phyloP scores from a whole-genome alignment of 1,140 invertebrate genomes.

The Lithobius niger region DNA sequence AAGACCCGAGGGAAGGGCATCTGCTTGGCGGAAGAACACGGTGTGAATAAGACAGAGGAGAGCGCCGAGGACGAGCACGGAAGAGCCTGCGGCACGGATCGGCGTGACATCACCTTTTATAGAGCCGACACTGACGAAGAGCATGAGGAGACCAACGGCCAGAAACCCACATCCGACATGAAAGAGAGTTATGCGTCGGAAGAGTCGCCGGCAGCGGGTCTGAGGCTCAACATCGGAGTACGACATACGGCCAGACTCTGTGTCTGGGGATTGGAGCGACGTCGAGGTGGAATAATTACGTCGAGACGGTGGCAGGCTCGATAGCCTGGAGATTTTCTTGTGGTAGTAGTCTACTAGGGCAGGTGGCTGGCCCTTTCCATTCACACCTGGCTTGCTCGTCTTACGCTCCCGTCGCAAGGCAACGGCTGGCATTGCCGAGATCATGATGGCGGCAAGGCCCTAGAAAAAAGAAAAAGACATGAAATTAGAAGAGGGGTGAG shows the following conservation, averaged over 20 bases:
- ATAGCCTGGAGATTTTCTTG: constrained; percentile 5
- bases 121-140: constrained; percentile 8
- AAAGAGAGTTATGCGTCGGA: constrained; percentile 4
- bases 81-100: constrained; percentile 3
- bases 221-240: background rate
- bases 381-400: background rate
- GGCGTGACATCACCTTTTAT: constrained; percentile 9
- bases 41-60: constrained; percentile 10
- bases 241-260: background rate
- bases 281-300: constrained; percentile 9
- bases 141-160: constrained; percentile 5
- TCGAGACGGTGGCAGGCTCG: background rate
- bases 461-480: no score
- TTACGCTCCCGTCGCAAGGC: constrained; percentile 15
- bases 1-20: background rate
- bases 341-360: constrained; percentile 10
- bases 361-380: background rate
- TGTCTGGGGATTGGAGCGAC: constrained; percentile 1
- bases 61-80: constrained; percentile 4
- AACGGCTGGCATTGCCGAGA: constrained; percentile 18
- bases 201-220: background rate
- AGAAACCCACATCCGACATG: constrained; percentile 7
- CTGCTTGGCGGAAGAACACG: constrained; percentile 2
- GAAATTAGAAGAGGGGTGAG: no score
- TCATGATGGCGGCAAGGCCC: constrained; percentile 13